A percentile compares a stretch with the other conserved stretches of the same genome.
Evolutionary conservation across 2,113 vertebrate species (phyloP).

Genomic region (Bolborhynchus lineola): DNA sequence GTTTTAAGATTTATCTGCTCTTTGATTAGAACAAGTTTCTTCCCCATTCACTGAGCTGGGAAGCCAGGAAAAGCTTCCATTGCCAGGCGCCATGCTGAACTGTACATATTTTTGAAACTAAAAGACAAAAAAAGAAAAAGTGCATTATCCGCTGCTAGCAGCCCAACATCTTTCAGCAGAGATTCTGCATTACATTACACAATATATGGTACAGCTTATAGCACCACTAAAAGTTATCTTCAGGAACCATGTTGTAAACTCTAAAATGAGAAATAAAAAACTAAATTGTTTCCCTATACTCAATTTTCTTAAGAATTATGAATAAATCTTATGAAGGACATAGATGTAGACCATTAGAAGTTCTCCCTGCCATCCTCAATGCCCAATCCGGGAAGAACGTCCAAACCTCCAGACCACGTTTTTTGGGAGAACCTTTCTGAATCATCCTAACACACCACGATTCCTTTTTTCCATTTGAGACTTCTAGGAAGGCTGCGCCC

Average conservation of each 20-base stretch:
- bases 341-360: not conserved
- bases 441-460: no score
- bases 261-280: not conserved
- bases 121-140: not conserved
- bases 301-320: not conserved
- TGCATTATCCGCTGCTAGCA: not conserved
- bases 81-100: not conserved
- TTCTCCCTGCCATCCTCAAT: not conserved
- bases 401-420: not conserved
- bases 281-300: not conserved
- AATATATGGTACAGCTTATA: not conserved
- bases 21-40: not conserved
- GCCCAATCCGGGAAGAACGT: not conserved
- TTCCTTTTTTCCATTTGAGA: not conserved
- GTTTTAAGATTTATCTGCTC: not conserved
- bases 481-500: conserved; percentile 27
- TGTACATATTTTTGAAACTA: not conserved
- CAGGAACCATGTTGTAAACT: not conserved
- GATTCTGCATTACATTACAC: not conserved
- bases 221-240: not conserved
- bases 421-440: not conserved
- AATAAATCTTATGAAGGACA: not conserved
- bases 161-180: not conserved
- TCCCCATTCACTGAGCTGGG: not conserved
- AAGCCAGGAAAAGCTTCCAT: not conserved